These are phyloP conservation scores for Trileptium ribeirensis DNA, from an alignment of 2,888 invertebrate species.

Conservation along the genomic window DNA sequence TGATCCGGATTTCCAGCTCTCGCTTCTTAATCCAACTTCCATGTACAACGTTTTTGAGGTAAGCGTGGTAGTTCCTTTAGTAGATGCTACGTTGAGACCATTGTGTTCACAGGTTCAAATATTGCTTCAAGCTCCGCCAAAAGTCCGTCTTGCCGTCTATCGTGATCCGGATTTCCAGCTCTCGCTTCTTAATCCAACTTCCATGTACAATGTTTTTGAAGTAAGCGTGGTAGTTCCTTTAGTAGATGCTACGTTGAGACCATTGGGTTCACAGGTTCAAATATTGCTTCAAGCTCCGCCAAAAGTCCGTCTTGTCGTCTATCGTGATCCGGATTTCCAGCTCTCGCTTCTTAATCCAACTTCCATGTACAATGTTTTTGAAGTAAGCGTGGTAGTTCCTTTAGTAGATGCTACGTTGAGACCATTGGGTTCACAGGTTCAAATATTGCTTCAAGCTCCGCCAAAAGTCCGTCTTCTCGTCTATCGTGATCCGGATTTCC, in stretches of 20 bases:
- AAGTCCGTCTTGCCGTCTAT: slow-evolving; percentile 74
- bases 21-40: slow-evolving; percentile 52
- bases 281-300: slow-evolving; percentile 74
- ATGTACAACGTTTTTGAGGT: slow-evolving; percentile 50
- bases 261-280: too few relatives aligned
- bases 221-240: too few relatives aligned
- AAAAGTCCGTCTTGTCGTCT: slow-evolving; percentile 73
- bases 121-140: slow-evolving; percentile 73
- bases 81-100: too few relatives aligned
- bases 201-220: slow-evolving; percentile 51
- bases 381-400: too few relatives aligned
- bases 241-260: too few relatives aligned
- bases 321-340: slow-evolving; percentile 58
- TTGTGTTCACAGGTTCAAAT: too few relatives aligned
- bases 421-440: too few relatives aligned
- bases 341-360: slow-evolving; percentile 51
- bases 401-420: too few relatives aligned
- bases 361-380: slow-evolving; percentile 51
- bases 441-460: slow-evolving; percentile 73
- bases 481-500: slow-evolving; percentile 59
- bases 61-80: too few relatives aligned
- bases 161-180: slow-evolving; percentile 56
- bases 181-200: slow-evolving; percentile 51
- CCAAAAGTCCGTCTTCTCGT: slow-evolving; percentile 74
- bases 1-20: slow-evolving; percentile 52